These are phyloP conservation scores for Eristalis arbustorum DNA, from an alignment of 2,888 invertebrate species.

Conservation along the genomic window DNA sequence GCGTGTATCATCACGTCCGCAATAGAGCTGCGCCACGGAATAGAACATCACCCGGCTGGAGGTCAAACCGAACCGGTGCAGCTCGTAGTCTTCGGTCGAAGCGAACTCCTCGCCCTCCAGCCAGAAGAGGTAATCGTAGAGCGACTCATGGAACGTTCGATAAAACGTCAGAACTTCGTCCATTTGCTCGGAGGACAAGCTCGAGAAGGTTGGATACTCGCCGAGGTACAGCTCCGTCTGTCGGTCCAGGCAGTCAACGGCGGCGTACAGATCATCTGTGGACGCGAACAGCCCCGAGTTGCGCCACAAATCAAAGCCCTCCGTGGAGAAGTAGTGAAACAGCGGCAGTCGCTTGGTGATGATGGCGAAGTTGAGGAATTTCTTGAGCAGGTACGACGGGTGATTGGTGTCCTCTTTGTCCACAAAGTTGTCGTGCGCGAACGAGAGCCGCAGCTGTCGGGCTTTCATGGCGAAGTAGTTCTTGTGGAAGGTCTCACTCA, in stretches of 20 bases:
- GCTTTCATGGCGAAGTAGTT: conserved; percentile 52
- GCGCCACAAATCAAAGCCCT: conserved; percentile 75
- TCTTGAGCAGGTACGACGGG: conserved; percentile 75
- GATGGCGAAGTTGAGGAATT: conserved; percentile 76
- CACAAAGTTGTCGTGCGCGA: conserved; percentile 71
- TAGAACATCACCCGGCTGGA: conserved; percentile 76
- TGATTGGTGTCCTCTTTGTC: conserved; percentile 76
- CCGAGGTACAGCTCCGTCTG: conserved; percentile 72
- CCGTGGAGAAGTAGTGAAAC: conserved; percentile 77
- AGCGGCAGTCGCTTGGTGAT: conserved; percentile 74
- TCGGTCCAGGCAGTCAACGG: conserved; percentile 75
- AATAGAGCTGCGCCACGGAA: conserved; percentile 76
- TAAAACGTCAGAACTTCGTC: conserved; percentile 74
- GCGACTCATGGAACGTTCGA: conserved; percentile 74
- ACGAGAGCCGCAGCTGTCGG: conserved; percentile 71
- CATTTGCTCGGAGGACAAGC: conserved; percentile 72
- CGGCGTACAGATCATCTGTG: conserved; percentile 76
- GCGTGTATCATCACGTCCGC: conserved; percentile 74
- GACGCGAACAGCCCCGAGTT: conserved; percentile 73
- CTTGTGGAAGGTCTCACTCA: conserved; percentile 20
- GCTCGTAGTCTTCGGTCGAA: conserved; percentile 76
- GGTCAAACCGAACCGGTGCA: conserved; percentile 75
- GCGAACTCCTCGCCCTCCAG: conserved; percentile 76
- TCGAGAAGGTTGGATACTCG: conserved; percentile 71
- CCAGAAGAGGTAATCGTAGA: conserved; percentile 77